Percentiles rank a stretch among this genome's conserved stretches.
phyloP scores from a whole-genome alignment of 1,140 invertebrate species.

The Tribolium castaneum region DNA sequence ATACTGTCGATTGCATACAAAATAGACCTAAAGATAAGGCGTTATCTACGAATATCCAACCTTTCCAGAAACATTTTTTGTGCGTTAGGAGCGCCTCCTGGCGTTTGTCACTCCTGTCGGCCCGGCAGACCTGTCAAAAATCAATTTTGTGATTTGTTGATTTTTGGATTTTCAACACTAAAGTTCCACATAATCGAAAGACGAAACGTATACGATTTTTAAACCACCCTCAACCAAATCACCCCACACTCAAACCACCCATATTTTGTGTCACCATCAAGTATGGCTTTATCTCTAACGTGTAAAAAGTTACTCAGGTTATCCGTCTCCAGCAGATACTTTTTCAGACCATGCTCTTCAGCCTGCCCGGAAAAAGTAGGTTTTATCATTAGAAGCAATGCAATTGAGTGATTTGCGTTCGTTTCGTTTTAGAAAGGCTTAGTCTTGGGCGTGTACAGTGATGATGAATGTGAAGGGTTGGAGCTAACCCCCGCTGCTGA shows the following conservation, averaged over 20 bases:
- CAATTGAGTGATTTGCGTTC: not conserved
- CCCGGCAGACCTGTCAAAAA: slow-evolving; percentile 42
- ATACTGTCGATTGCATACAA: too few species aligned
- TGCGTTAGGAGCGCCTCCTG: not conserved
- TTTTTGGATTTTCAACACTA: not conserved
- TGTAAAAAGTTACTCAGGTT: slow-evolving; percentile 50
- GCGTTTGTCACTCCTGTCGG: not conserved
- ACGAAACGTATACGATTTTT: not conserved
- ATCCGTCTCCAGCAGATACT: slow-evolving; percentile 42
- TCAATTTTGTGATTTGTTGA: slow-evolving; percentile 45
- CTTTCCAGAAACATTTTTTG: not conserved
- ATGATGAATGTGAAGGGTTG: slow-evolving; percentile 64
- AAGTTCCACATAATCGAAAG: not conserved
- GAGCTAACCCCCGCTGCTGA: slow-evolving; percentile 67
- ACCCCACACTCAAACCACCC: not conserved
- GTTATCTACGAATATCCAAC: not conserved
- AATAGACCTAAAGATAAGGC: too few species aligned
- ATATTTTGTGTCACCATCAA: slow-evolving; percentile 9
- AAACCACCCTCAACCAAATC: not conserved
- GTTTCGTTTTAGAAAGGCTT: slow-evolving; percentile 65
- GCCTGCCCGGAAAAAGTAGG: slow-evolving; percentile 35
- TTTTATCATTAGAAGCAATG: not conserved
- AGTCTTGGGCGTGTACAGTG: slow-evolving; percentile 69
- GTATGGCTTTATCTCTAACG: slow-evolving; percentile 48
- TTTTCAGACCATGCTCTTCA: slow-evolving; percentile 44